Evolutionary conservation across 2,113 vertebrate species (phyloP).

Genomic region (Microtus ochrogaster): DNA sequence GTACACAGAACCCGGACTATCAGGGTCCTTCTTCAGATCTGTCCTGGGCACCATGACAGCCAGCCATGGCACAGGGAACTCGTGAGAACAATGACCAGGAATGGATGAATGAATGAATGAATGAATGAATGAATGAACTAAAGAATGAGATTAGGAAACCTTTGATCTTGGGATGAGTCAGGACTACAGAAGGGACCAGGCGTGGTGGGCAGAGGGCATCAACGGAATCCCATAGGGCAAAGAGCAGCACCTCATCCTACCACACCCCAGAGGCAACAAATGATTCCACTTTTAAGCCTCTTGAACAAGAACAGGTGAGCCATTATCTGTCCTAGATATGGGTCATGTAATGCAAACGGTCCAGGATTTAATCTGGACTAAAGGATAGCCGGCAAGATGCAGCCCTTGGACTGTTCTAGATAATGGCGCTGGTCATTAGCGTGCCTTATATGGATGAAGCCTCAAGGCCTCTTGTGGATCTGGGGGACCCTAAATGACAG

Average conservation of each 20-base stretch:
- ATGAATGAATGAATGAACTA: not conserved
- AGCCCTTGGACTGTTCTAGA: not conserved
- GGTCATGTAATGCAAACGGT: not conserved
- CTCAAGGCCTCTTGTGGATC: too few relatives aligned
- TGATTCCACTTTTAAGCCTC: not conserved
- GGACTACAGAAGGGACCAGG: not conserved
- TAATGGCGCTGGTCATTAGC: not conserved
- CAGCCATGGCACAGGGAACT: too few relatives aligned
- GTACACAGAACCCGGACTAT: accelerated
- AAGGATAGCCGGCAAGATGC: not conserved
- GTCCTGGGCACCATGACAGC: not conserved
- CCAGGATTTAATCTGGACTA: not conserved
- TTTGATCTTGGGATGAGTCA: slow-evolving; percentile 5
- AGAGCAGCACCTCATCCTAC: not conserved
- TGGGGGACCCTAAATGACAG: too few relatives aligned
- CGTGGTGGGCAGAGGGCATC: not conserved
- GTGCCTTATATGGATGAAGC: not conserved
- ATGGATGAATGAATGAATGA: not conserved
- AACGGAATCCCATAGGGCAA: not conserved
- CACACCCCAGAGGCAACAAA: not conserved
- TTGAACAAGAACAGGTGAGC: not conserved
- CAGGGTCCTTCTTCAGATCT: accelerated
- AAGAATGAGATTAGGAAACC: not conserved
- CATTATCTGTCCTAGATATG: not conserved
- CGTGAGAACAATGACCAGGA: not conserved